Base-by-base conservation (phyloP, 2,113 vertebrate genomes). In the Onychorhynchus coronatus region DNA sequence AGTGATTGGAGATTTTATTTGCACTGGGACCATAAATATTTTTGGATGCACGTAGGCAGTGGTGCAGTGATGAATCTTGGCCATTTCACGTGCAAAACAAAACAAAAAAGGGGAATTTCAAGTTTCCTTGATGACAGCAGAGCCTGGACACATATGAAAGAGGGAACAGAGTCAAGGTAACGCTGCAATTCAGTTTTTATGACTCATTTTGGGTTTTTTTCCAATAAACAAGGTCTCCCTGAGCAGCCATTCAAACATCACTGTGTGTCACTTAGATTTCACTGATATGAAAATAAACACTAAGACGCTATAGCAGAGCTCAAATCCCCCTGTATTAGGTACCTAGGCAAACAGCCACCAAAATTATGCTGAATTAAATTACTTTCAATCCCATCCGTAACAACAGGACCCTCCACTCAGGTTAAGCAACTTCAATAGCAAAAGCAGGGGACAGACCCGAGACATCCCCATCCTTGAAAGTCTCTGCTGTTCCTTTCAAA, bases 401-500 rank as follows among this genome's bases (percentile, higher is more conserved):
- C 35, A 5, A 83, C 5, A 3, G 47, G 88, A 62, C 20, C 63
- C 49, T 84, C 72, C 56, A 20, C 33, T 31, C 70, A 21, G 35
- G 22, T 72, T 58, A 23, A 73, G 56, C 24, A 5, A 82, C 73
- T 56, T 58, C 84, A 72, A 46, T 3, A 58, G 84, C 70, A 16
- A 23, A 23, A 1, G 39, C 55, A 58, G 31, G 31, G 35, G 70
- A 62, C 42, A 41, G 52, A 39, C 42, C 61, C 3, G 86, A 89
- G 93, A 95, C 37, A n/a, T 94, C 95, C 25, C 93, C 85, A 49
- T 88, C 68, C 58, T 68, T 88, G 28, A 88, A 80, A 71, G 96
- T 80, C 92, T 75, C 77, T 8, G 67, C 94, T 94, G 92, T 66
- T 80, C 65, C 76, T 96, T 88, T 95, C 41, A 91, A 85, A 88